A percentile compares a stretch with the other conserved stretches of the same genome.
Conservation (phyloP, 2,888 invertebrate species). For the Tipula lateralis region DNA sequence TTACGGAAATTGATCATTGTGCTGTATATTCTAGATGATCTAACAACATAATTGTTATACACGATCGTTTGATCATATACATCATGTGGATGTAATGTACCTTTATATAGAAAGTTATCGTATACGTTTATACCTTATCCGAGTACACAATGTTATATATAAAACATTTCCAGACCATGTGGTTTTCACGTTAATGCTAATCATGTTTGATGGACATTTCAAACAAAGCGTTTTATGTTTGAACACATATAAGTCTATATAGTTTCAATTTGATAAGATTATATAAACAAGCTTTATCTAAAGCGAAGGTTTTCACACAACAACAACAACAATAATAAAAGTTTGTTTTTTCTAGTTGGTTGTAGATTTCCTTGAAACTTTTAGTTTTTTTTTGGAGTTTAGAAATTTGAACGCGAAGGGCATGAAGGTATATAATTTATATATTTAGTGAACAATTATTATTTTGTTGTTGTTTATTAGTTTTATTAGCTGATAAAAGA, state of each 20-base stretch:
- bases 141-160: no score
- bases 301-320: neutral
- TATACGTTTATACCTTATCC: no score
- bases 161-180: neutral
- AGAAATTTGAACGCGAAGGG: neutral
- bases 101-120: neutral
- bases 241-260: neutral
- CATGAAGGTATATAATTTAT: neutral
- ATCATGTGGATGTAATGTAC: neutral
- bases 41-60: neutral
- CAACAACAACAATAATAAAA: no score
- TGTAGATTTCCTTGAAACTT: neutral
- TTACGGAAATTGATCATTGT: neutral
- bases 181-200: neutral
- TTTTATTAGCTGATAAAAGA: slow-evolving; percentile 2
- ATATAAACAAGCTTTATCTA: neutral
- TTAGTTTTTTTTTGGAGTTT: neutral
- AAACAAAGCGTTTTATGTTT: neutral
- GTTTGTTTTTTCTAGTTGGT: neutral
- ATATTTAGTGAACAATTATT: neutral
- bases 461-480: neutral
- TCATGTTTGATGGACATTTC: neutral
- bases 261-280: slow-evolving; percentile 24
- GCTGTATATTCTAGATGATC: neutral
- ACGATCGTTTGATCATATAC: neutral